Base-by-base conservation (phyloP, 2,888 invertebrate genomes). In the Aspidiotus destructor region DNA sequence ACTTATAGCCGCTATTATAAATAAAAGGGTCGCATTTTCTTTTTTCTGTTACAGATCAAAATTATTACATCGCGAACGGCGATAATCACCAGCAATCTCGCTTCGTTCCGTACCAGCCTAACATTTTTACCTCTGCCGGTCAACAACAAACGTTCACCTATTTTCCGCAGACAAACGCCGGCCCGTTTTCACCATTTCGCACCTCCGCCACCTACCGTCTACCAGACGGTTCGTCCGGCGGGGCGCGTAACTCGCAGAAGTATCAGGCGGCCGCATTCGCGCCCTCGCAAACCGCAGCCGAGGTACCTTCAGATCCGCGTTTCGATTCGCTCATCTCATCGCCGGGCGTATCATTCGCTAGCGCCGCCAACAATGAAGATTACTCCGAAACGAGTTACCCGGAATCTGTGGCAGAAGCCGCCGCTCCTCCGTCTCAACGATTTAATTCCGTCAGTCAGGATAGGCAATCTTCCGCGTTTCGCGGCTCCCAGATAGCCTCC, bases 141-240 rank as follows among this genome's bases (percentile, higher is more conserved):
- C 65, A 65, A 40, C 69, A 69, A 54, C 8, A 42, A 17, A 62
- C 62, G 55, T 53, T 54, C 9, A 69, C 55, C 44, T 69, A 61
- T 17, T 69, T 69, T 17, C 68, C 68, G 17, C 61, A 62, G 54
- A 69, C 69, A 1, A 69, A 69, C 55, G 69, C 61, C 42, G 69
- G 69, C 11, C 69, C 69, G 10, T 69, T 69, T 40, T 42, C 54
- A 11, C 69, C 69, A 10, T 69, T 69, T 55, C 69, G 69, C 10
- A 9, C 68, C 15, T 28, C 42, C 57, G 54, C 52, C 16, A 16
- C 11, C 17, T 58, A 68, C 53, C 6, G 16, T 9, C 41, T 40
- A 15, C 42, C 11, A 44, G 69, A 69, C 17, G 57, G 44, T 17
- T 57, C 58, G 16, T 41, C 58, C 2, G 41, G 58, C 11, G 58